phyloP scores from a whole-genome alignment of 1,140 invertebrate genomes.

The Achatina immaculata region DNA sequence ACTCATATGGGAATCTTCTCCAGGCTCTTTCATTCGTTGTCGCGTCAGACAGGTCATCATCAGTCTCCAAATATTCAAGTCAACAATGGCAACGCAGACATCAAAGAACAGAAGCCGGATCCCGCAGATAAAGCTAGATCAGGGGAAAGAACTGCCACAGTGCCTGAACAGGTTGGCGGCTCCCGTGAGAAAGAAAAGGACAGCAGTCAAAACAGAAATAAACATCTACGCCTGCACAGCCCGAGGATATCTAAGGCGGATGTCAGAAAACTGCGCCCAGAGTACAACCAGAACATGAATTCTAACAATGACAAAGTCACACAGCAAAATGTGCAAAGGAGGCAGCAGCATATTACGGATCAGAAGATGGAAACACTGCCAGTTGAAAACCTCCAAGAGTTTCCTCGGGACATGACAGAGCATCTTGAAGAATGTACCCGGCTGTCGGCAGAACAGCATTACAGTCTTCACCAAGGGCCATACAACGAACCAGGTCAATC shows the following conservation, averaged over 20 bases:
- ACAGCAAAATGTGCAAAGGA: background rate
- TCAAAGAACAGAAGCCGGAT: background rate
- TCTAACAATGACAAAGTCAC: background rate
- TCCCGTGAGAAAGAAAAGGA: background rate
- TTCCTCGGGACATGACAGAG: no score
- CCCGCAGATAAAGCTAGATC: background rate
- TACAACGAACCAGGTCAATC: no score
- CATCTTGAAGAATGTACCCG: no score
- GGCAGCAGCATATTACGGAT: background rate
- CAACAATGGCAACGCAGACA: background rate
- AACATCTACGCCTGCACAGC: background rate
- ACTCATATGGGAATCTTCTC: background rate
- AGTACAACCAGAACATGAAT: background rate
- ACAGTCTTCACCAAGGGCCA: no score
- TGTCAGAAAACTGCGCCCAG: background rate
- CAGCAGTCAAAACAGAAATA: background rate
- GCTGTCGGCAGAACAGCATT: no score
- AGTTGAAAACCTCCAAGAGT: no score
- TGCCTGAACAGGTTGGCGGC: background rate
- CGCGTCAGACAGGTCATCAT: no score
- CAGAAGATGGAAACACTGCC: background rate
- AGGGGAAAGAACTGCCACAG: background rate
- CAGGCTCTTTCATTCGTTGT: background rate
- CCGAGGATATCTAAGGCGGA: background rate
- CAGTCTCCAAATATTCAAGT: background rate